A percentile compares a stretch with the other conserved stretches of the same genome.
These are phyloP conservation scores for Tupaia chinensis DNA, from an alignment of 2,113 vertebrate genomes.

Conservation along the genomic window DNA sequence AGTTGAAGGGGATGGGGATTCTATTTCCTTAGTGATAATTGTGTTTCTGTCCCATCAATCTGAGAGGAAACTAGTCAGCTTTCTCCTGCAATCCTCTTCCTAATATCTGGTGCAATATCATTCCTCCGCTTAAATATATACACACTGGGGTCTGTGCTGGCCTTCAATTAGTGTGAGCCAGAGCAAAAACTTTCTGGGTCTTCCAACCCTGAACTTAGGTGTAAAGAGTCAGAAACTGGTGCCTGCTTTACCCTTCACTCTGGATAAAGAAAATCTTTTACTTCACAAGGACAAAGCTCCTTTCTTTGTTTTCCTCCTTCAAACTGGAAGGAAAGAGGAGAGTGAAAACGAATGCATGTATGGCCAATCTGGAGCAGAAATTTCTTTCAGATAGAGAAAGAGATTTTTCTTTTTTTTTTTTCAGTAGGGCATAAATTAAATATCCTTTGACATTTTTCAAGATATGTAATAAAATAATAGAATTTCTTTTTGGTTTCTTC, in stretches of 20 bases:
- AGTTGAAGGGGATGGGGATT: constrained; percentile 2
- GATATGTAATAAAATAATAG: not conserved
- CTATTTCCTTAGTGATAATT: constrained; percentile 52
- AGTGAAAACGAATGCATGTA: not conserved
- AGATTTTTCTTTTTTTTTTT: not conserved
- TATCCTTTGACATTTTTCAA: not conserved
- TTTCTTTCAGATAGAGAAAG: no score
- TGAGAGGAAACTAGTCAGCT: not conserved
- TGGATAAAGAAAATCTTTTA: not conserved
- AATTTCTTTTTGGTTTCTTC: not conserved
- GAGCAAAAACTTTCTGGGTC: not conserved
- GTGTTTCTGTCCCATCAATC: constrained; percentile 43
- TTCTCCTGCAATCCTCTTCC: not conserved
- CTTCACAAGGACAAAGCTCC: not conserved
- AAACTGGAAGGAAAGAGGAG: not conserved
- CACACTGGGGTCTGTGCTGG: not conserved
- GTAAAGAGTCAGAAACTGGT: not conserved
- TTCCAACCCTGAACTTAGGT: not conserved
- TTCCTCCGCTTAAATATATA: not conserved
- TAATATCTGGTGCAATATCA: not conserved
- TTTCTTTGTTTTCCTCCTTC: not conserved
- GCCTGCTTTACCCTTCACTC: not conserved
- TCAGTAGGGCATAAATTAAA: not conserved
- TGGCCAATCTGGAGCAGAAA: not conserved
- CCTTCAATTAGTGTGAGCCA: not conserved